Base-by-base conservation (phyloP, 2,888 invertebrate genomes). In the Xestoiulus laeticollis region DNA sequence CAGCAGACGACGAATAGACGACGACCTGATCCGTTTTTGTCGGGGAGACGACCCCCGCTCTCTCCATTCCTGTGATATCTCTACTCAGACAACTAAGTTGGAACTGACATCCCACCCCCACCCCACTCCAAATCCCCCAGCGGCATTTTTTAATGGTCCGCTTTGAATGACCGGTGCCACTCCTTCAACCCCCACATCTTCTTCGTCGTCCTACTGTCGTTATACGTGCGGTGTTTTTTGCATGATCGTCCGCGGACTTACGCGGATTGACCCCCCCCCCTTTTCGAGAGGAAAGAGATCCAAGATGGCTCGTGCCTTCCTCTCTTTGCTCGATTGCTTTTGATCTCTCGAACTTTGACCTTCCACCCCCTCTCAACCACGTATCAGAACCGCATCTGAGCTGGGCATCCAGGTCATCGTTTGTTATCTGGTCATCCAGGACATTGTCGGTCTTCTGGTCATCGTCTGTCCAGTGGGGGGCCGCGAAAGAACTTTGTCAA, bases 41-140 rank as follows among this genome's bases (percentile, higher is more conserved):
- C 84, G 33, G 83, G 38, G 32, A 84, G 30, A 12, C 43, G 84
- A n/a, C 43, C 82, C 26, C 30, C 82, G 48, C 48, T 48, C 48
- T 32, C 30, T 82, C 32, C 84, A 32, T 84, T 84, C 84, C 84
- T 84, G 84, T 84, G 84, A 84, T 84, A 84, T 84, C 30, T n/a
- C 84, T 84, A 33, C 84, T 84, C 68, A 68, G 68, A 38, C 22
- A 68, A n/a, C 68, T 68, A 26, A 22, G 0, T 38, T 38, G 68
- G 68, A 68, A n/a, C 26, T 22, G 22, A 6, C n/a, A 12, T 16
- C 22, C 4, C 68, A 1, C 0, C 19, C 6, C 22, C 68, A 22
- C 22, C 1, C 12, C 22, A 53, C 68, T 5, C 26, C 53, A 5
- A 16, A 19, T n/a, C 53, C 53, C n/a, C n/a, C 68, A 68, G 48